Evolutionary conservation across 2,113 vertebrate genomes (phyloP).

Genomic region (Apaloderma vittatum): DNA sequence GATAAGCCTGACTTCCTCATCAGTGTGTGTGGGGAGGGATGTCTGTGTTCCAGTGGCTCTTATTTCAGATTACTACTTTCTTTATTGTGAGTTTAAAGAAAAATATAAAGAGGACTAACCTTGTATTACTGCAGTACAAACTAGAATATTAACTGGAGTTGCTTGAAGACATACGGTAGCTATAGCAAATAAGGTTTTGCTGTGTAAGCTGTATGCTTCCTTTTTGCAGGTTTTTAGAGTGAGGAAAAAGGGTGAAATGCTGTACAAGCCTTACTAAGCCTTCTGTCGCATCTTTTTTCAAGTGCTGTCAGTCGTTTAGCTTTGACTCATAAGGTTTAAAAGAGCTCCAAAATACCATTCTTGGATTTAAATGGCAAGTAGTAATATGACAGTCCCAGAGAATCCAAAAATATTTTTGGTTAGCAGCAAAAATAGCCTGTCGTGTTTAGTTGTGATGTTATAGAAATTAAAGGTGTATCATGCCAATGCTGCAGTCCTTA

Average conservation of each 20-base stretch:
- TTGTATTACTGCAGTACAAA: neutral
- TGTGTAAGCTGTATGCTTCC: neutral
- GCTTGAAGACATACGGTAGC: neutral
- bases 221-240: neutral
- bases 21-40: neutral
- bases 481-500: neutral
- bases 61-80: neutral
- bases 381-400: neutral
- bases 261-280: neutral
- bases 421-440: neutral
- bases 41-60: neutral
- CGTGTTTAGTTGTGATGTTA: neutral
- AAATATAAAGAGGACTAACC: rapidly evolving
- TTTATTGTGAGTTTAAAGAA: neutral
- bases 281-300: neutral
- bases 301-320: neutral
- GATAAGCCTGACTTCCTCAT: neutral
- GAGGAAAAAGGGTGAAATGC: neutral
- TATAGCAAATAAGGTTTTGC: neutral
- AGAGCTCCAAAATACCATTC: neutral
- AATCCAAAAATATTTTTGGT: neutral
- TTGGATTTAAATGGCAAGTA: neutral
- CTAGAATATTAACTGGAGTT: neutral
- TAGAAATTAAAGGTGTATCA: neutral
- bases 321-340: neutral